Evolutionary conservation across 92 coral and sea anemone species (phyloP).

Genomic region (Epizoanthus ramosus): DNA sequence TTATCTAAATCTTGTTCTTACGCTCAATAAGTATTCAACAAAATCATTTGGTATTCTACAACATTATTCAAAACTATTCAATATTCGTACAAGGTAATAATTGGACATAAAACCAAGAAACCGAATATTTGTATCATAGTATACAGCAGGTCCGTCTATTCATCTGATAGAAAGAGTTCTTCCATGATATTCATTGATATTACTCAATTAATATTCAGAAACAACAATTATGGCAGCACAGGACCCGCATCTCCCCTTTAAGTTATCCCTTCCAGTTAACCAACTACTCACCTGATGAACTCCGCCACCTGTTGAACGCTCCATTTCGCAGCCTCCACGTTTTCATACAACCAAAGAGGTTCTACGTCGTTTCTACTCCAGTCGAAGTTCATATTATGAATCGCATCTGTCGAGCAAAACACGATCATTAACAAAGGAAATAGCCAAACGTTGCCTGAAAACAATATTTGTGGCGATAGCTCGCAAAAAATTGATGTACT

Average conservation of each 20-base stretch:
- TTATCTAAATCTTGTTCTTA: not conserved
- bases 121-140: not conserved
- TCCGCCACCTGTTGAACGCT: slow-evolving; percentile 80
- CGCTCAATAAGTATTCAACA: not conserved
- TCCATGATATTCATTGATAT: too few relatives aligned
- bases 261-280: not conserved
- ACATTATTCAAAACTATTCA: not conserved
- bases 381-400: slow-evolving; percentile 74
- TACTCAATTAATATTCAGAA: not conserved
- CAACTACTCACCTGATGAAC: slow-evolving; percentile 74
- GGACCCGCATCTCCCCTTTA: not conserved
- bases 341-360: slow-evolving; percentile 93
- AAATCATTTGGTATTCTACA: not conserved
- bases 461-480: not conserved
- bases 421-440: not conserved
- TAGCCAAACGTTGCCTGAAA: not conserved
- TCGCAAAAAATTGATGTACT: not conserved
- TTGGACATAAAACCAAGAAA: too few relatives aligned
- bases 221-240: not conserved
- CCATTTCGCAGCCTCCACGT: slow-evolving; percentile 97
- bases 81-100: not conserved
- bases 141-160: not conserved
- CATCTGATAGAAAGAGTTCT: too few relatives aligned
- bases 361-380: slow-evolving; percentile 90
- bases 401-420: slow-evolving; percentile 56